phyloP scores from a whole-genome alignment of 1,140 invertebrate species.

The Solenopsis invicta region DNA sequence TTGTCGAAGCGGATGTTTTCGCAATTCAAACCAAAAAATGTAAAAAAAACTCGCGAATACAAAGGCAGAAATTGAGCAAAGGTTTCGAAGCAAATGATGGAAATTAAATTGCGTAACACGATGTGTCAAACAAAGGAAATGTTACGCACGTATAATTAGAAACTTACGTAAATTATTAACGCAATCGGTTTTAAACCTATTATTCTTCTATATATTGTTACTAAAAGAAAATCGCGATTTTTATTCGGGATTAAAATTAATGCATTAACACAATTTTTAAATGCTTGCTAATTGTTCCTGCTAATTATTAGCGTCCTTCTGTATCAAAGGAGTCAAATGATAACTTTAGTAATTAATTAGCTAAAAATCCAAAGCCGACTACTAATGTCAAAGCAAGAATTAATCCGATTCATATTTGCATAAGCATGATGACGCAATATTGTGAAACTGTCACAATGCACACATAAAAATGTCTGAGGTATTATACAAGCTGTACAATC shows the following conservation, averaged over 20 bases:
- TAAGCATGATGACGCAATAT: slow-evolving; percentile 23
- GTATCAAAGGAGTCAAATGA: background rate
- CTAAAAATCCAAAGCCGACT: background rate
- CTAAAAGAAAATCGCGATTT: background rate
- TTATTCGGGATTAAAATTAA: background rate
- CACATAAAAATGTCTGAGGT: background rate
- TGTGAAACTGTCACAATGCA: background rate
- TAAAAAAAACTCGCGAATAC: background rate
- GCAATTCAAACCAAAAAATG: background rate
- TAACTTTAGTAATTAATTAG: background rate
- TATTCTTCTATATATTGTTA: background rate
- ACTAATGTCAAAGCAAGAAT: background rate
- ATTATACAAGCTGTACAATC: background rate
- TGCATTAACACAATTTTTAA: background rate
- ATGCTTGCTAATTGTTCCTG: background rate
- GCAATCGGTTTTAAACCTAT: background rate
- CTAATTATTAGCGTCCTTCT: background rate
- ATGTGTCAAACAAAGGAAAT: background rate
- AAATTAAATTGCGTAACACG: slow-evolving; percentile 21
- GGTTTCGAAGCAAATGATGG: background rate
- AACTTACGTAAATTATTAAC: background rate
- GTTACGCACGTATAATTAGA: background rate
- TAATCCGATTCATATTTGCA: slow-evolving; percentile 5
- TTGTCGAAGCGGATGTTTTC: slow-evolving; percentile 31
- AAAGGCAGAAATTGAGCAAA: background rate